Conservation (phyloP, 2,797 vertebrate species). For the Lacerta bilineata region DNA sequence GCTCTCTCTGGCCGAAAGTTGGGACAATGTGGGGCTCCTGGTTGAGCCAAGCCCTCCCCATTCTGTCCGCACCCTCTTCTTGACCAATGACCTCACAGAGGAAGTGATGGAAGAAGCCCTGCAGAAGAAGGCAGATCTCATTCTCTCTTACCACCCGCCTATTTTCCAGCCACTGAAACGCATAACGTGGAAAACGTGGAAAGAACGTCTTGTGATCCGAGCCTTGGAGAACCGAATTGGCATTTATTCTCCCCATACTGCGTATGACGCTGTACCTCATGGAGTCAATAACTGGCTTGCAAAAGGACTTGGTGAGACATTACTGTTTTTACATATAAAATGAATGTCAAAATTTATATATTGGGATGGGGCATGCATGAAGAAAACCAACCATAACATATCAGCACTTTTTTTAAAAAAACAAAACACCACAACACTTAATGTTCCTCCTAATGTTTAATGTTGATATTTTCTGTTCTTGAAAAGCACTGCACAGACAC, state of each 20-base stretch:
- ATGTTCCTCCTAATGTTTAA: not conserved
- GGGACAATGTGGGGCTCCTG: conserved; percentile 96
- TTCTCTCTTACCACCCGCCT: conserved; percentile 95
- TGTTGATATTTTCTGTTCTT: not conserved
- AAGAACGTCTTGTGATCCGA: conserved; percentile 88
- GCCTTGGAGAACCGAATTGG: conserved; percentile 90
- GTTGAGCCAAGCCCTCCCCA: conserved; percentile 90
- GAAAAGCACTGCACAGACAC: not conserved
- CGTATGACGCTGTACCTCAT: conserved; percentile 87
- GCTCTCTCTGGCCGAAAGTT: conserved; percentile 90
- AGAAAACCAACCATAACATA: not conserved
- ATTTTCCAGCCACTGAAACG: conserved; percentile 89
- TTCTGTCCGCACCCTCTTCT: conserved; percentile 84
- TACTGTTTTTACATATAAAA: not conserved
- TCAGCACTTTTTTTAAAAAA: not conserved
- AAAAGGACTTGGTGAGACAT: conserved; percentile 89
- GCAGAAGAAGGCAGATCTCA: conserved; percentile 83
- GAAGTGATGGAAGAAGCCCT: conserved; percentile 91
- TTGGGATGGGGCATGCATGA: not conserved
- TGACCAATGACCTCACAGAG: conserved; percentile 93
- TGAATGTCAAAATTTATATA: not conserved
- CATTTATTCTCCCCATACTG: conserved; percentile 95
- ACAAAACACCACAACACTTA: not conserved
- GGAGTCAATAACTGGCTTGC: conserved; percentile 94
- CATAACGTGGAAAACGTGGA: conserved; percentile 88